These are phyloP conservation scores for Sphaeramia orbicularis DNA, from an alignment of 2,797 vertebrate genomes.

Conservation along the genomic window DNA sequence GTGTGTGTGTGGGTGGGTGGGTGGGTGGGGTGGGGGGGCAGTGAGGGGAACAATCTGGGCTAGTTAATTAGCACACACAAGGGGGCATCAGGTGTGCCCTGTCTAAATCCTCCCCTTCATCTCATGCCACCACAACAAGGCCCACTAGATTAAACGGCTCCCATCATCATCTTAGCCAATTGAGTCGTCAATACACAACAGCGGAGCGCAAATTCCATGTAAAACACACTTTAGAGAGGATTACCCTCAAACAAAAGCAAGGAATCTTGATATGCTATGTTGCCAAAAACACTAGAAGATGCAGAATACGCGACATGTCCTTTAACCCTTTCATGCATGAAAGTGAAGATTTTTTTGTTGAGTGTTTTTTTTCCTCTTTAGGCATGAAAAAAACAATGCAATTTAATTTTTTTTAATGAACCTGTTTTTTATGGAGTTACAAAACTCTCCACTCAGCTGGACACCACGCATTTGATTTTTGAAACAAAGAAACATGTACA, in stretches of 20 bases:
- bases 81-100: conserved; percentile 64
- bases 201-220: conserved; percentile 18
- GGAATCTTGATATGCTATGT: conserved; percentile 19
- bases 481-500: too few species aligned
- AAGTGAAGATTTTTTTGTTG: too few species aligned
- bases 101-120: conserved; percentile 79
- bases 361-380: too few species aligned
- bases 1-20: too few species aligned
- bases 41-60: conserved; percentile 62
- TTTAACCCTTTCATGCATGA: too few species aligned
- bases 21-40: conserved; percentile 32
- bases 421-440: too few species aligned
- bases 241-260: conserved; percentile 32
- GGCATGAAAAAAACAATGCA: too few species aligned
- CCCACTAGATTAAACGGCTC: conserved; percentile 73
- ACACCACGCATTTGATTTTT: too few species aligned
- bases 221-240: conserved; percentile 40
- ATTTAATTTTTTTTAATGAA: too few species aligned
- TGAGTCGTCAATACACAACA: conserved; percentile 47
- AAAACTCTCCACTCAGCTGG: too few species aligned
- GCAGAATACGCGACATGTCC: conserved; percentile 18
- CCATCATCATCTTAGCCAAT: conserved; percentile 58
- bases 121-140: conserved; percentile 73
- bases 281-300: conserved; percentile 23
- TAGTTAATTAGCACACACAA: conserved; percentile 81